These are phyloP conservation scores for Varecia variegata DNA, from an alignment of 2,797 vertebrate genomes.

Conservation along the genomic window DNA sequence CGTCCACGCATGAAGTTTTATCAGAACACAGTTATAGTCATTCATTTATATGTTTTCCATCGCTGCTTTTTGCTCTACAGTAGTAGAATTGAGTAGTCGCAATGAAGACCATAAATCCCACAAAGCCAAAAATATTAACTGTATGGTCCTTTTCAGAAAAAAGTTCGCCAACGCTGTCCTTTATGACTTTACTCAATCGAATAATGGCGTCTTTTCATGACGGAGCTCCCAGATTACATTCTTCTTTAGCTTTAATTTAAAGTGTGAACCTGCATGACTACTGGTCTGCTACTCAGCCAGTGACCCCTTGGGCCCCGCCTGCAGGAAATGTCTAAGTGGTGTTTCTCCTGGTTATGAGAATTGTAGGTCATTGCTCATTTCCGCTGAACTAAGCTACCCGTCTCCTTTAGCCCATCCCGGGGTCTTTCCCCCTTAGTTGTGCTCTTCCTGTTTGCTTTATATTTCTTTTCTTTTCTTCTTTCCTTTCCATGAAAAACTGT, in stretches of 20 bases:
- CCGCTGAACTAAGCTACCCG: background rate
- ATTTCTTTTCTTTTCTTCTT: background rate
- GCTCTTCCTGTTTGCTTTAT: constrained; percentile 36
- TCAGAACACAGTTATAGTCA: background rate
- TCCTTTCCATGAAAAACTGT: background rate
- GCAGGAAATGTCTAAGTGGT: constrained; percentile 58
- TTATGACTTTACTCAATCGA: background rate
- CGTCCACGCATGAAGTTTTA: constrained; percentile 20
- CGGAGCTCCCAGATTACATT: background rate
- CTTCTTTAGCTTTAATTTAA: background rate
- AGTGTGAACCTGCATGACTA: constrained; percentile 7
- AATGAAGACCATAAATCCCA: background rate
- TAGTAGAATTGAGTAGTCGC: background rate
- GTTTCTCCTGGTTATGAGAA: constrained; percentile 30
- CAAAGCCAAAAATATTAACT: background rate
- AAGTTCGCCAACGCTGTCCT: background rate
- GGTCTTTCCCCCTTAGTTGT: background rate
- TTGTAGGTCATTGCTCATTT: constrained; percentile 39
- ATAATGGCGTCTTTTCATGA: background rate
- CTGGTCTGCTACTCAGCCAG: background rate
- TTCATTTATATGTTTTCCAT: background rate
- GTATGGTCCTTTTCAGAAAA: background rate
- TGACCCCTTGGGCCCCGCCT: background rate
- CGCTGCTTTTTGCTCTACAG: background rate
- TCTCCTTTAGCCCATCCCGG: background rate